phyloP scores from a whole-genome alignment of 2,113 vertebrate genomes.

The Nestor notabilis region DNA sequence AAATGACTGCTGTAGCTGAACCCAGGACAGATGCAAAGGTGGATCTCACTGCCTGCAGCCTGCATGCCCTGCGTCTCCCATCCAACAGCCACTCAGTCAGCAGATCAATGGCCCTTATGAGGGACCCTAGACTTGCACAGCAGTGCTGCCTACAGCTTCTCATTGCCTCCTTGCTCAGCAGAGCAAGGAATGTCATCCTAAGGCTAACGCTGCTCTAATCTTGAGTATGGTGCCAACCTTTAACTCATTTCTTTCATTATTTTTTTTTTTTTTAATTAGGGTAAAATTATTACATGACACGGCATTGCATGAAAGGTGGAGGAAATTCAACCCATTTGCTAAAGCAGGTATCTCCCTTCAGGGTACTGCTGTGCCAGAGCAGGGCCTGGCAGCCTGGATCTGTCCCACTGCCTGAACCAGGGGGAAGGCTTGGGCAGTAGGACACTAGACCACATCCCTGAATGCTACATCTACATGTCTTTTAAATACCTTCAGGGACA shows the following conservation, averaged over 20 bases:
- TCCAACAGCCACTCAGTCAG: neutral
- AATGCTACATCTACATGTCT: neutral
- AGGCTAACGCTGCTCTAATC: neutral
- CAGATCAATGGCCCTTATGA: neutral
- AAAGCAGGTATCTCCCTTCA: neutral
- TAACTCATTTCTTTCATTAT: neutral
- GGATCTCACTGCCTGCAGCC: rapidly evolving
- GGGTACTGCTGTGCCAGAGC: neutral
- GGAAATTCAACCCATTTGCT: neutral
- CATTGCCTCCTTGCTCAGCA: neutral
- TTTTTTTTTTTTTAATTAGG: neutral
- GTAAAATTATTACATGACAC: neutral
- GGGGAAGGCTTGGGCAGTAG: neutral
- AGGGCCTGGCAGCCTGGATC: neutral
- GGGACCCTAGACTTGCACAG: too few relatives aligned
- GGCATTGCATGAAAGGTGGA: neutral
- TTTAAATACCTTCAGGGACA: neutral
- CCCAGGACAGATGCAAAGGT: too few relatives aligned
- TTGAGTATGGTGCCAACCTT: neutral
- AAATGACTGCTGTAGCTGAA: too few relatives aligned
- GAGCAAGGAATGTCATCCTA: neutral
- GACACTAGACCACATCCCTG: neutral
- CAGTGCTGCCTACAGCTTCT: neutral
- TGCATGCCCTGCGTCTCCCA: rapidly evolving
- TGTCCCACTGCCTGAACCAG: neutral